These are phyloP conservation scores for Temnothorax unifasciatus DNA, from an alignment of 2,888 invertebrate genomes.

Conservation along the genomic window DNA sequence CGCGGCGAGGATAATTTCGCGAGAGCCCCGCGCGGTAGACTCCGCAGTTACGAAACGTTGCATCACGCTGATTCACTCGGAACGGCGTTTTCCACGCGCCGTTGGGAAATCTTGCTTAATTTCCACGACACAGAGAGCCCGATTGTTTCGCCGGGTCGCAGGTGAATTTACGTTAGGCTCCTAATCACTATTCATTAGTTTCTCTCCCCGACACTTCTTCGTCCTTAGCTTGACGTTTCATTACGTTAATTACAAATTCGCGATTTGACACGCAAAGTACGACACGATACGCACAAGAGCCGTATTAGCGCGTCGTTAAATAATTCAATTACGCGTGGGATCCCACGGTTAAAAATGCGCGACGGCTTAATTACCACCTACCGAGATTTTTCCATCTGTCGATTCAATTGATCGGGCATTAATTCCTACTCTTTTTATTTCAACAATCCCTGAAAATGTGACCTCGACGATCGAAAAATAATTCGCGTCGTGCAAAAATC, in stretches of 20 bases:
- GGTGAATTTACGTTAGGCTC: constrained; percentile 40
- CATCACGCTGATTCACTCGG: constrained; percentile 50
- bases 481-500: neutral
- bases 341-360: neutral
- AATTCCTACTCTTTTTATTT: neutral
- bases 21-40: constrained; percentile 4
- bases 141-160: constrained; percentile 47
- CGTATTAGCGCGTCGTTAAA: constrained; percentile 34
- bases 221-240: constrained; percentile 40
- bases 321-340: constrained; percentile 11
- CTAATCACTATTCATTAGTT: constrained; percentile 56
- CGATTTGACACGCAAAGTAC: constrained; percentile 22
- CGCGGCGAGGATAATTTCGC: constrained; percentile 28
- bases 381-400: neutral
- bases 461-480: neutral
- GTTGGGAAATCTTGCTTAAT: constrained; percentile 57
- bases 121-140: constrained; percentile 35
- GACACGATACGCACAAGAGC: constrained; percentile 25
- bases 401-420: neutral
- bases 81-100: constrained; percentile 45
- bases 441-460: neutral
- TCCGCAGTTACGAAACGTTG: constrained; percentile 42
- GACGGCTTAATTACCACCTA: neutral
- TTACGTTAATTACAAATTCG: constrained; percentile 45
- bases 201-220: constrained; percentile 31